Conservation (phyloP, 2,113 vertebrate species). For the Carlito syrichta region DNA sequence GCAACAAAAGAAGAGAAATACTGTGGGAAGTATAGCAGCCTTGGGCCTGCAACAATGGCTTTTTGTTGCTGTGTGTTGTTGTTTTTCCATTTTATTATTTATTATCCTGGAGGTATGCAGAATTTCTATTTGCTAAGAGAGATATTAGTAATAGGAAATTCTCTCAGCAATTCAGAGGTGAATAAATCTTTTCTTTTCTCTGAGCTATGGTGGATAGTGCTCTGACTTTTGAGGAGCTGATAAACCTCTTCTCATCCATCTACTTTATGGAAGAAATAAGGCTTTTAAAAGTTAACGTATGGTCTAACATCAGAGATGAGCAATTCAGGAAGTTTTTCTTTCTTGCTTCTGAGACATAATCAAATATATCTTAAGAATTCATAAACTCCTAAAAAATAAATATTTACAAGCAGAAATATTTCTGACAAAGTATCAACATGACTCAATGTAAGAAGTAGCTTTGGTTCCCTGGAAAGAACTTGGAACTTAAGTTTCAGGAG, state of each 20-base stretch:
- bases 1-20: neutral
- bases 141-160: neutral
- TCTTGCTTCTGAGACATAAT: constrained; percentile 23
- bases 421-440: neutral
- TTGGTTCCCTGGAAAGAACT: neutral
- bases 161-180: neutral
- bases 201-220: neutral
- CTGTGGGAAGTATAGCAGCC: neutral
- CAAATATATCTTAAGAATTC: constrained; percentile 31
- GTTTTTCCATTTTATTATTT: constrained; percentile 37
- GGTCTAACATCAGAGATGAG: neutral
- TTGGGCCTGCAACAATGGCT: neutral
- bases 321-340: neutral
- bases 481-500: neutral
- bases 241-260: neutral
- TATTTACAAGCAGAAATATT: constrained; percentile 35
- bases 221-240: neutral
- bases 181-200: neutral
- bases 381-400: constrained; percentile 22
- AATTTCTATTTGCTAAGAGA: neutral
- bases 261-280: neutral
- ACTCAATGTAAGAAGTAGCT: neutral
- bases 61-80: too few relatives aligned
- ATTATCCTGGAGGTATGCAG: neutral
- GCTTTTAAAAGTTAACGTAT: constrained; percentile 13